These are phyloP conservation scores for Trimorus sp. DNA, from an alignment of 2,888 invertebrate genomes.

Conservation along the genomic window DNA sequence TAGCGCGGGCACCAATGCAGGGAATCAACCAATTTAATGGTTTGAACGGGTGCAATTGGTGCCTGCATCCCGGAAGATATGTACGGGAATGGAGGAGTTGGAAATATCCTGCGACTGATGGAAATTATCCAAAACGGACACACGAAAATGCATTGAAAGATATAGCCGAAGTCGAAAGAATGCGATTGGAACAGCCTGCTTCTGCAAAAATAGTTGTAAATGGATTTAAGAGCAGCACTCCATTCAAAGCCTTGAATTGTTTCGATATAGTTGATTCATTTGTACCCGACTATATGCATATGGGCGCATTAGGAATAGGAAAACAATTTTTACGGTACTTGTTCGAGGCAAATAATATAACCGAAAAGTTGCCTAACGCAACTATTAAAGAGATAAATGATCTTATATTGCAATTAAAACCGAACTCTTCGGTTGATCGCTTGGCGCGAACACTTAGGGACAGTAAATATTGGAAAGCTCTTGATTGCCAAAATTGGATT, in stretches of 20 bases:
- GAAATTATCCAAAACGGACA: constrained; percentile 18
- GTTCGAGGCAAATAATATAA: constrained; percentile 14
- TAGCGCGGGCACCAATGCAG: constrained; percentile 42
- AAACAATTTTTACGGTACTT: constrained; percentile 38
- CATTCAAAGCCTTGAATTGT: constrained; percentile 22
- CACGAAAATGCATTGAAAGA: constrained; percentile 5
- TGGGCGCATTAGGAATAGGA: constrained; percentile 21
- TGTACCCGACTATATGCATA: constrained; percentile 56
- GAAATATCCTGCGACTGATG: neutral
- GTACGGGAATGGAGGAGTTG: neutral
- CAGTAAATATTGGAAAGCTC: constrained; percentile 37
- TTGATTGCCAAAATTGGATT: constrained; percentile 44
- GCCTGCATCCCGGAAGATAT: constrained; percentile 31
- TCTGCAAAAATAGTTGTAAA: constrained; percentile 1
- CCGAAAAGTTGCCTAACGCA: too few species aligned
- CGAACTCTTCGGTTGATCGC: constrained; percentile 38
- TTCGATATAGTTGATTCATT: constrained; percentile 53
- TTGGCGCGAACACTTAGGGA: constrained; percentile 36
- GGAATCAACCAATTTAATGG: constrained; percentile 39
- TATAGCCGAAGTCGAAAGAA: neutral
- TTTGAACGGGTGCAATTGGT: constrained; percentile 41
- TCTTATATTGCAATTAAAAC: neutral
- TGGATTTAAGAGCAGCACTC: constrained; percentile 24
- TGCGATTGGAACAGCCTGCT: neutral
- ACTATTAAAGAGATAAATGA: neutral